phyloP scores from a whole-genome alignment of 2,888 invertebrate genomes.

The Clitarchus hookeri region DNA sequence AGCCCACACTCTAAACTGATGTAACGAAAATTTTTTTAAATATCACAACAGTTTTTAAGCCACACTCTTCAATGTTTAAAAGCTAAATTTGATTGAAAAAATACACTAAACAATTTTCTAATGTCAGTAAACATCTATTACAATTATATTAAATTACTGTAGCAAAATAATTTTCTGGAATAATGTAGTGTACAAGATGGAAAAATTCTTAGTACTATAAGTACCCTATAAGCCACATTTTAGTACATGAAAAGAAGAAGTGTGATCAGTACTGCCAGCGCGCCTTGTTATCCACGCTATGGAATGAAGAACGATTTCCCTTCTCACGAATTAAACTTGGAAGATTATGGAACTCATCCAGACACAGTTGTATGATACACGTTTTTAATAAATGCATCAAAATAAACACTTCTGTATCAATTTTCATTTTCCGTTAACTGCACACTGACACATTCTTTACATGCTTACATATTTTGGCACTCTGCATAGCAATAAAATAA shows the following conservation, averaged over 20 bases:
- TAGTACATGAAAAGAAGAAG: neutral
- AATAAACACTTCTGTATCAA: neutral
- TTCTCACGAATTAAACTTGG: neutral
- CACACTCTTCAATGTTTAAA: neutral
- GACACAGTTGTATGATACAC: neutral
- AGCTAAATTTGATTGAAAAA: neutral
- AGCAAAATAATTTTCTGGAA: neutral
- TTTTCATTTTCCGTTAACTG: neutral
- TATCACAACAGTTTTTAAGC: neutral
- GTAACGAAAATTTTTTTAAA: neutral
- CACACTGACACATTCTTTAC: neutral
- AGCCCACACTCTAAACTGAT: neutral
- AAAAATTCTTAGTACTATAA: conserved; percentile 1
- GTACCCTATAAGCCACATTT: conserved; percentile 7
- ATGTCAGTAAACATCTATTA: neutral
- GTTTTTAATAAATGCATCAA: neutral
- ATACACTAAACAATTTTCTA: conserved; percentile 6
- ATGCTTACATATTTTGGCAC: conserved; percentile 5
- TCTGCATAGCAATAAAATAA: neutral
- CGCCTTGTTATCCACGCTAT: neutral
- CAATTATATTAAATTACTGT: conserved; percentile 4
- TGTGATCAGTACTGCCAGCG: neutral
- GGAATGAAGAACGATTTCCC: neutral
- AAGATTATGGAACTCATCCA: neutral
- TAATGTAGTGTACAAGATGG: neutral